Evolutionary conservation across 1,140 invertebrate species (phyloP), one percentile per base, ranked within the genome.

Genomic region (Temnothorax nylanderi): DNA sequence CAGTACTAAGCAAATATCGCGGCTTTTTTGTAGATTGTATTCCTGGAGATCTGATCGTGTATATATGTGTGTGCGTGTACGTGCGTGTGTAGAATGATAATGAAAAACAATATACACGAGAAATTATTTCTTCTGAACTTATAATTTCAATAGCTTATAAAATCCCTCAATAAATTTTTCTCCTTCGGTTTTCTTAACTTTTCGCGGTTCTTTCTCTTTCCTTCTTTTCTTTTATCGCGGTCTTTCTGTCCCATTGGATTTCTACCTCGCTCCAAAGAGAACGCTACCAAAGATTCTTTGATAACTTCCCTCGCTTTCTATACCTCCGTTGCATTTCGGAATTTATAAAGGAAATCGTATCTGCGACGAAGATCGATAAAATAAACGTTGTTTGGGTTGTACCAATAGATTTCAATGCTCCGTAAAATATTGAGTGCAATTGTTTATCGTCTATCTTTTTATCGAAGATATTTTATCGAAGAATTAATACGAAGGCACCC

Each of bases 271-370:
- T 47, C n/a, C 11, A 13, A 47, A 47, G 21, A 47, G 21, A 69
- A 69, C 41, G 13, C 41, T 44, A 47, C 10, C 65, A 69, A 64
- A 69, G 65, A 69, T 69, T 69, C 65, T 69, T 47, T 69, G 41
- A 69, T 69, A 69, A 69, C 21, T 69, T 69, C 11, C n/a, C 41
- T 47, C 65, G 41, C 65, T 69, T 69, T 69, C 11, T 69, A 47
- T 47, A 47, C 21, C 41, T 69, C 21, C 65, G 11, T 69, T 69
- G 41, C 21, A 47, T 69, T 69, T 47, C 21, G 11, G 21, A 69
- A 69, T 69, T 69, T 69, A 69, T 69, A 69, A 69, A 47, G 65
- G 41, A 69, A 69, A 69, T 69, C 41, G n/a, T 69, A 69, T 69
- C 65, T 69, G 41, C 10, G 11, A n/a, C 6, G 18, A 65, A n/a